A percentile compares a stretch with the other conserved stretches of the same genome.
Evolutionary conservation across 2,113 vertebrate species (phyloP).

Genomic region (Lamprologus ornatipinnis): DNA sequence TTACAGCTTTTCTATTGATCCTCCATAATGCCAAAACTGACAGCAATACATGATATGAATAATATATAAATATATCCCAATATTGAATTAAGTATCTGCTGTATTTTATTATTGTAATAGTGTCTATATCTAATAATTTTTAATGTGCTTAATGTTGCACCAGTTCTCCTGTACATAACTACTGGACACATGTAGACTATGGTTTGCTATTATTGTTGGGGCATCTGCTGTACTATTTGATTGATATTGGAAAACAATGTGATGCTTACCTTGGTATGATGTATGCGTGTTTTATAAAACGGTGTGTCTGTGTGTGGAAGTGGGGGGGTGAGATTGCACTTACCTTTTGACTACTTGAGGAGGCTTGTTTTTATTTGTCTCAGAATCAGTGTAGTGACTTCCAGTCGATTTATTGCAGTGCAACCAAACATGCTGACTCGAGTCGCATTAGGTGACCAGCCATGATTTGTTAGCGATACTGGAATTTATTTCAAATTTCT

Average conservation of each 20-base stretch:
- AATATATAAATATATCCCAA: conserved; percentile 49
- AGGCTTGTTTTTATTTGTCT: conserved; percentile 29
- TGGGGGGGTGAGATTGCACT: conserved; percentile 44
- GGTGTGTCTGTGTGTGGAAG: conserved; percentile 38
- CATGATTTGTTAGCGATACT: conserved; percentile 26
- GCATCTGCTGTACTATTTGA: conserved; percentile 62
- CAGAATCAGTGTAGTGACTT: conserved; percentile 40
- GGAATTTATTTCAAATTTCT: background rate
- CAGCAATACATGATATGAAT: conserved; percentile 51
- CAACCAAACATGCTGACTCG: conserved; percentile 52
- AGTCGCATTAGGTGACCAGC: conserved; percentile 13
- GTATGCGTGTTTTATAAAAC: conserved; percentile 43
- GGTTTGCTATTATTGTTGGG: conserved; percentile 41
- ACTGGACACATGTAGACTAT: conserved; percentile 42
- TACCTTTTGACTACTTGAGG: conserved; percentile 67
- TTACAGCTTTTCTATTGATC: conserved; percentile 35
- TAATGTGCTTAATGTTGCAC: conserved; percentile 44
- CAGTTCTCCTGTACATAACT: conserved; percentile 63
- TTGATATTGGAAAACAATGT: conserved; percentile 48
- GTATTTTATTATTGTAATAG: conserved; percentile 65
- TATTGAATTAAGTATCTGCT: conserved; percentile 64
- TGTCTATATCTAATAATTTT: conserved; percentile 52
- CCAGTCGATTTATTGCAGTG: conserved; percentile 39
- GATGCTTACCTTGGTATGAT: conserved; percentile 32
- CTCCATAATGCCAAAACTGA: conserved; percentile 57